phyloP scores from a whole-genome alignment of 1,140 invertebrate species.

The Drosophila sturtevanti region DNA sequence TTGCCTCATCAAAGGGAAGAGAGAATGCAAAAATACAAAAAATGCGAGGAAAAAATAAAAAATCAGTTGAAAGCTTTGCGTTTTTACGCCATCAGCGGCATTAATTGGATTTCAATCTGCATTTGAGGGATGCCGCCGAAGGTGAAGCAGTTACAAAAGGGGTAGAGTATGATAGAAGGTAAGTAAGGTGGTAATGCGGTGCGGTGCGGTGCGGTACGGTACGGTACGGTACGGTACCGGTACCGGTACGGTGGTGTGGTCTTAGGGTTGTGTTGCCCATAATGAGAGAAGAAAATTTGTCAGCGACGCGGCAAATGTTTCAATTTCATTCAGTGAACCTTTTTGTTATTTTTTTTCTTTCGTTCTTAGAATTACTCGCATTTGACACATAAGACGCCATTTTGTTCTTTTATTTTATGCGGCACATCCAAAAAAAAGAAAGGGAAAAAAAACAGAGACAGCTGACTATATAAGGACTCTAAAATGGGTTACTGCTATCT shows the following conservation, averaged over 20 bases:
- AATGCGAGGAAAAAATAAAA: conserved; percentile 33
- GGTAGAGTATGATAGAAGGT: background rate
- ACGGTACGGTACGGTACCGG: background rate
- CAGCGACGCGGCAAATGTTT: conserved; percentile 70
- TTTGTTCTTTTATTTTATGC: conserved; percentile 31
- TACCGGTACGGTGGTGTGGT: background rate
- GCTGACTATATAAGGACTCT: background rate
- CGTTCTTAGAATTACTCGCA: conserved; percentile 12
- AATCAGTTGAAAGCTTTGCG: conserved; percentile 71
- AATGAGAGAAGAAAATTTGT: conserved; percentile 70
- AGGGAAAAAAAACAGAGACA: no score
- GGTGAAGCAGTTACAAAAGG: background rate
- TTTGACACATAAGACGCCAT: conserved; percentile 60
- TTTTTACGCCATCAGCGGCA: conserved; percentile 57
- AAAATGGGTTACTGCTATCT: no score
- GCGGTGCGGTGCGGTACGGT: no score
- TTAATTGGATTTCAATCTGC: conserved; percentile 77
- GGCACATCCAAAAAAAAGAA: background rate
- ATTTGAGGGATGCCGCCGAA: background rate
- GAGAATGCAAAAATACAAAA: background rate
- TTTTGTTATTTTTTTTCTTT: background rate
- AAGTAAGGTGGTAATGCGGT: no score
- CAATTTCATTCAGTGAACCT: conserved; percentile 53
- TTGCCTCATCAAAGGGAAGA: conserved; percentile 53
- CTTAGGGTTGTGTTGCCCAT: conserved; percentile 66